Conservation (phyloP, 2,888 invertebrate species). For the Neoitamus cyanurus region DNA sequence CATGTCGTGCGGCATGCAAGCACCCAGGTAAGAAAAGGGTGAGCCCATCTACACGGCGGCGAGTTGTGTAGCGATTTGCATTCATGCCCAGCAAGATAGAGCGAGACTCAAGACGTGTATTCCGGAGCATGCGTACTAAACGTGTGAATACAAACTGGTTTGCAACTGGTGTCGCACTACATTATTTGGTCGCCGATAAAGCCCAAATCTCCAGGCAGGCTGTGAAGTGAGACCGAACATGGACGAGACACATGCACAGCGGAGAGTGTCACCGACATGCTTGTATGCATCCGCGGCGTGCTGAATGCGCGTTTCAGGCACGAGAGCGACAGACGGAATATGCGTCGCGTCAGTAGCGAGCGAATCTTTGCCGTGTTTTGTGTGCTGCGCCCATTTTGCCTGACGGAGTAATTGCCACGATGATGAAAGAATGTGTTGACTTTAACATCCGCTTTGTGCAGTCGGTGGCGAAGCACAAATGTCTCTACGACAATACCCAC, state of each 20-base stretch:
- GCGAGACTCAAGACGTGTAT: neutral
- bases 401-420: neutral
- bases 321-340: neutral
- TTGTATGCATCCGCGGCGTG: neutral
- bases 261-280: neutral
- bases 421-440: slow-evolving; percentile 16
- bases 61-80: neutral
- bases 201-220: neutral
- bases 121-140: neutral
- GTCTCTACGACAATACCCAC: slow-evolving; percentile 29
- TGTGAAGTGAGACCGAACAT: neutral
- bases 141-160: neutral
- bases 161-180: neutral
- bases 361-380: neutral
- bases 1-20: neutral
- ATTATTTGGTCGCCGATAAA: neutral
- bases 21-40: neutral
- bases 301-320: neutral
- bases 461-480: neutral
- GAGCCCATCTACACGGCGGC: neutral
- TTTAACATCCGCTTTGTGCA: slow-evolving; percentile 15
- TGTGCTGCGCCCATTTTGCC: neutral
- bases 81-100: neutral
- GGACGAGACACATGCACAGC: neutral
- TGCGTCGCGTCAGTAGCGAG: neutral